A percentile compares a stretch with the other conserved stretches of the same genome.
phyloP scores from a whole-genome alignment of 2,113 vertebrate species.

The Phaethornis superciliosus region DNA sequence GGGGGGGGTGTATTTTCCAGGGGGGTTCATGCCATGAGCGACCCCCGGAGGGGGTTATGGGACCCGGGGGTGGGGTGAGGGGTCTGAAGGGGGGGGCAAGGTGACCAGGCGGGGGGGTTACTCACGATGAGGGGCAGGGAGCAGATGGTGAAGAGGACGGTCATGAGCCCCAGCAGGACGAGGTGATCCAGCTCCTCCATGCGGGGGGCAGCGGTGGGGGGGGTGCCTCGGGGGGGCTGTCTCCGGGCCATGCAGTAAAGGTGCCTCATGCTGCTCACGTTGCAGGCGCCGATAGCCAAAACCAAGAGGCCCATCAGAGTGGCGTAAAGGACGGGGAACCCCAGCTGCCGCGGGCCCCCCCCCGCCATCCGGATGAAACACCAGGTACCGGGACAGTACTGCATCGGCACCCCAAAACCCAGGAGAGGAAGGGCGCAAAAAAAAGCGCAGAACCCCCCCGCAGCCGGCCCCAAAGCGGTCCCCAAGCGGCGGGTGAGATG shows the following conservation, averaged over 20 bases:
- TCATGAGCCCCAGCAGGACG: slow-evolving; percentile 80
- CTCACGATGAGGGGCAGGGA: slow-evolving; percentile 81
- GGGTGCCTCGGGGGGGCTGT: not conserved
- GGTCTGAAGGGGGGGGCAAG: not conserved
- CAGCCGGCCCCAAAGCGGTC: not conserved
- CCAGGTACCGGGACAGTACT: slow-evolving; percentile 83
- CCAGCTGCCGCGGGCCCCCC: fast-evolving
- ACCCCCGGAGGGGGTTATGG: too few species aligned
- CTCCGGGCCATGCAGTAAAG: slow-evolving; percentile 76
- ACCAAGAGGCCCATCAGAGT: slow-evolving; percentile 75
- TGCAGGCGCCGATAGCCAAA: slow-evolving; percentile 75
- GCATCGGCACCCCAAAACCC: slow-evolving; percentile 73
- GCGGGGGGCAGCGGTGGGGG: not conserved
- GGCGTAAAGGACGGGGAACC: slow-evolving; percentile 80
- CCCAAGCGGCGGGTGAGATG: slow-evolving; percentile 69
- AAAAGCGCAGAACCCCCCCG: slow-evolving; percentile 56
- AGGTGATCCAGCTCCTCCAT: slow-evolving; percentile 80
- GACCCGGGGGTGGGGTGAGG: not conserved
- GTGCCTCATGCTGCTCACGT: slow-evolving; percentile 77
- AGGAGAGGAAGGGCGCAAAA: slow-evolving; percentile 78
- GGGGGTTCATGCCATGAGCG: fast-evolving
- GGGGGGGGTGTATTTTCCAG: not conserved
- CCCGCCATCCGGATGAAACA: slow-evolving; percentile 81
- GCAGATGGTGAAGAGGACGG: slow-evolving; percentile 78
- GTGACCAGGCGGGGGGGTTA: not conserved